Evolutionary conservation across 2,888 invertebrate genomes (phyloP).

Genomic region (Leptarthrus brevirostris): DNA sequence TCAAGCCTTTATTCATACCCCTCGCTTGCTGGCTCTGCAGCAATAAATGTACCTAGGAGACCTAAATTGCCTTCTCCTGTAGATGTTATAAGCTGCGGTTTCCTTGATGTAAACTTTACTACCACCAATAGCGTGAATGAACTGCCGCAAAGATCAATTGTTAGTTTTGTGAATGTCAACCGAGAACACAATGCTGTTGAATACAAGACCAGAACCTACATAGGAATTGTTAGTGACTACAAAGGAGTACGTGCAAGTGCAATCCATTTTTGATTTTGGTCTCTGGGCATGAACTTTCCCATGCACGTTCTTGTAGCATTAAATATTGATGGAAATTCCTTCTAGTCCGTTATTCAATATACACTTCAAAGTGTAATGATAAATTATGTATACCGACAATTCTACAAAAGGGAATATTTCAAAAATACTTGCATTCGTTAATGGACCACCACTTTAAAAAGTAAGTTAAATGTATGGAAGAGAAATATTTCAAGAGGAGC

Average conservation of each 20-base stretch:
- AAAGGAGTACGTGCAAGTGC: not conserved
- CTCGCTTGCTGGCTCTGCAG: not conserved
- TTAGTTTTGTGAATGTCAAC: constrained; percentile 35
- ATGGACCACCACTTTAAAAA: no score
- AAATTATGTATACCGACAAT: no score
- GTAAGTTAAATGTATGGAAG: no score
- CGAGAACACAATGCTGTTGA: not conserved
- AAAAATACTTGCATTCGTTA: no score
- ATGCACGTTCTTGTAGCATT: not conserved
- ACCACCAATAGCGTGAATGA: constrained; percentile 43
- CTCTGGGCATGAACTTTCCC: not conserved
- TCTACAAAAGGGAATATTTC: no score
- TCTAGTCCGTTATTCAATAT: not conserved
- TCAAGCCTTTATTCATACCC: constrained; percentile 16
- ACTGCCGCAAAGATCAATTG: constrained; percentile 45
- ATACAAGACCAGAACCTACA: constrained; percentile 1
- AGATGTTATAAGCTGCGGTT: constrained; percentile 47
- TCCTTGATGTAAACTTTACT: constrained; percentile 36
- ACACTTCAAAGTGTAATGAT: not conserved
- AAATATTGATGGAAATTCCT: not conserved
- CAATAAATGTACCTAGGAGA: constrained; percentile 34
- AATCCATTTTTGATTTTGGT: not conserved
- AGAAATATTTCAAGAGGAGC: no score
- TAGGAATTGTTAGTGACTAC: constrained; percentile 22
- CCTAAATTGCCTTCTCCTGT: constrained; percentile 52